phyloP scores from a whole-genome alignment of 2,797 vertebrate genomes.

The Potorous gilbertii region DNA sequence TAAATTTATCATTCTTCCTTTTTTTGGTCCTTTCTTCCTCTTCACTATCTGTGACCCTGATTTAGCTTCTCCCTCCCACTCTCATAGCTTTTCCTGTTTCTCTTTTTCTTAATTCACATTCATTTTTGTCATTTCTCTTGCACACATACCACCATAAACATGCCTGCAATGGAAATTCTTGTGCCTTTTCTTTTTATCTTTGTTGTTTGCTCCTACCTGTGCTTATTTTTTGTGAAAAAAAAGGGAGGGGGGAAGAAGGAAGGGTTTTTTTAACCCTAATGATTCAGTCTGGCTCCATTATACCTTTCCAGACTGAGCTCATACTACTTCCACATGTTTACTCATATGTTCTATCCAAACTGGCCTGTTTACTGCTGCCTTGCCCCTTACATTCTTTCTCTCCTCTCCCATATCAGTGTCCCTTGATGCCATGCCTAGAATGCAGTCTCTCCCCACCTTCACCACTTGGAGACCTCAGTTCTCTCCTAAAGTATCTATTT shows the following conservation, averaged over 20 bases:
- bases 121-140: background rate
- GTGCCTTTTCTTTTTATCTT: background rate
- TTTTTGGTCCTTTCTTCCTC: background rate
- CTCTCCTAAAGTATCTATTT: background rate
- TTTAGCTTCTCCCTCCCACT: background rate
- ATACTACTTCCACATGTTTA: background rate
- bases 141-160: background rate
- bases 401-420: background rate
- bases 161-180: background rate
- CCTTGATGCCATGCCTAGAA: background rate
- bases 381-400: background rate
- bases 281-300: background rate
- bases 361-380: background rate
- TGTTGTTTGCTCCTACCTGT: background rate
- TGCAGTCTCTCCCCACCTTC: background rate
- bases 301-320: background rate
- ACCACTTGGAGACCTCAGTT: background rate
- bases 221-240: background rate
- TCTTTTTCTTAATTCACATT: background rate
- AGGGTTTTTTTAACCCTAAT: background rate
- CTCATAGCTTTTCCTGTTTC: background rate
- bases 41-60: background rate
- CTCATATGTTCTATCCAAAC: background rate
- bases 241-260: too few relatives aligned
- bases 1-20: conserved; percentile 18